phyloP scores from a whole-genome alignment of 2,113 vertebrate genomes.

The Polypterus senegalus region DNA sequence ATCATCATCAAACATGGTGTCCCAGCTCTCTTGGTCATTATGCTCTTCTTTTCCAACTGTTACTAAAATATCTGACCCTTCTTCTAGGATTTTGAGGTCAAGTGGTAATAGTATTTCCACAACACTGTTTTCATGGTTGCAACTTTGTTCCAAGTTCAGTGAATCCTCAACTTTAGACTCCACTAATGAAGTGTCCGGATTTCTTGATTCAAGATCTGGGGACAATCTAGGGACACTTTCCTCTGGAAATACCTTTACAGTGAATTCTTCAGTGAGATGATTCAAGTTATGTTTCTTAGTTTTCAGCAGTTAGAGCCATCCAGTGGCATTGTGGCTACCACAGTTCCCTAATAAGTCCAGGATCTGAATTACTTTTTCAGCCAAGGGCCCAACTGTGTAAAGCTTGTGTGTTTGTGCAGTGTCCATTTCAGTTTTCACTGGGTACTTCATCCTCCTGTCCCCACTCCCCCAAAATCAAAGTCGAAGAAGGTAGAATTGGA shows the following conservation, averaged over 20 bases:
- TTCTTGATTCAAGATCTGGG: neutral
- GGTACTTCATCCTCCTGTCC: too few species aligned
- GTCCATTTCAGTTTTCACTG: neutral
- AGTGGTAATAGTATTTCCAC: neutral
- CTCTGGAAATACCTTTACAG: too few species aligned
- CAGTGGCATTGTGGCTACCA: too few species aligned
- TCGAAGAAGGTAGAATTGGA: too few species aligned
- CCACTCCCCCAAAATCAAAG: too few species aligned
- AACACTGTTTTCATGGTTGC: neutral
- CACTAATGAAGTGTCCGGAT: neutral
- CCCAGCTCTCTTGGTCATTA: slow-evolving; percentile 62
- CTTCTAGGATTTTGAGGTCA: neutral
- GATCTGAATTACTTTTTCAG: too few species aligned
- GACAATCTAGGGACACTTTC: neutral
- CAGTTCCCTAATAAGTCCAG: too few species aligned
- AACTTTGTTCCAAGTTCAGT: neutral
- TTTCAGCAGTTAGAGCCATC: too few species aligned
- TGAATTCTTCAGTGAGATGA: too few species aligned
- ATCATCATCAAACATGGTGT: slow-evolving; percentile 82
- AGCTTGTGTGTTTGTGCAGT: neutral
- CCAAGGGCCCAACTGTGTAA: slow-evolving; percentile 5
- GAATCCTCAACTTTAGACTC: too few species aligned
- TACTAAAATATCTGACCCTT: neutral
- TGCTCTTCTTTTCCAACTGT: slow-evolving; percentile 20
- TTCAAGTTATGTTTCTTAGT: too few species aligned